These are phyloP conservation scores for Petrocephalus microphthalmus DNA, from an alignment of 2,113 vertebrate species.

Conservation along the genomic window DNA sequence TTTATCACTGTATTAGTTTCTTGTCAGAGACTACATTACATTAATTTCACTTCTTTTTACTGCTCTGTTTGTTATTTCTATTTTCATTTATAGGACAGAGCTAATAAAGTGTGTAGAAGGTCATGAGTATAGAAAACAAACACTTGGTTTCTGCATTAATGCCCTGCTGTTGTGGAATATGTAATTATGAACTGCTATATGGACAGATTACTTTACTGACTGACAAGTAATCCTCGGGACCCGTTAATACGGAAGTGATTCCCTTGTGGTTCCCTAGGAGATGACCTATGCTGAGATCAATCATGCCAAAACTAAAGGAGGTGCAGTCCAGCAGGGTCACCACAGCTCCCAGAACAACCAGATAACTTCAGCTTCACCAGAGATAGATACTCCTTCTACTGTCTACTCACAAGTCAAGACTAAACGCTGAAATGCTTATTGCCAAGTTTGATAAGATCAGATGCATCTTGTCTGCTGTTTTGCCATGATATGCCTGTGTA, in stretches of 20 bases:
- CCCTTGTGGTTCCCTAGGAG: not conserved
- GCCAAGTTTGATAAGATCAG: not conserved
- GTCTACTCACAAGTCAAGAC: not conserved
- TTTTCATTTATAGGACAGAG: not conserved
- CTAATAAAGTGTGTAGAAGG: not conserved
- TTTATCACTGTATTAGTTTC: not conserved
- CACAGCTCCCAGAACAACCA: not conserved
- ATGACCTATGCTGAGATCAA: not conserved
- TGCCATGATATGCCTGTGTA: not conserved
- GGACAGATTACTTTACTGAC: not conserved
- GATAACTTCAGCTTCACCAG: not conserved
- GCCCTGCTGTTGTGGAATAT: not conserved
- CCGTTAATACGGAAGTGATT: not conserved
- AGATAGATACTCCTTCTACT: not conserved
- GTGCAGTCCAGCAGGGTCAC: not conserved
- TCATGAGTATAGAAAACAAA: not conserved
- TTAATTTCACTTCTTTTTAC: not conserved
- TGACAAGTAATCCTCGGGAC: not conserved
- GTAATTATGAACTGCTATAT: not conserved
- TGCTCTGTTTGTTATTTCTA: not conserved
- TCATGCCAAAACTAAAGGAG: not conserved
- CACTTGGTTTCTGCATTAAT: not conserved
- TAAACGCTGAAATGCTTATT: not conserved
- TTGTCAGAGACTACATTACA: not conserved
- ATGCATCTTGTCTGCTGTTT: not conserved